Base-by-base conservation (phyloP, 1,140 invertebrate genomes). In the Brevipalpus yothersi region DNA sequence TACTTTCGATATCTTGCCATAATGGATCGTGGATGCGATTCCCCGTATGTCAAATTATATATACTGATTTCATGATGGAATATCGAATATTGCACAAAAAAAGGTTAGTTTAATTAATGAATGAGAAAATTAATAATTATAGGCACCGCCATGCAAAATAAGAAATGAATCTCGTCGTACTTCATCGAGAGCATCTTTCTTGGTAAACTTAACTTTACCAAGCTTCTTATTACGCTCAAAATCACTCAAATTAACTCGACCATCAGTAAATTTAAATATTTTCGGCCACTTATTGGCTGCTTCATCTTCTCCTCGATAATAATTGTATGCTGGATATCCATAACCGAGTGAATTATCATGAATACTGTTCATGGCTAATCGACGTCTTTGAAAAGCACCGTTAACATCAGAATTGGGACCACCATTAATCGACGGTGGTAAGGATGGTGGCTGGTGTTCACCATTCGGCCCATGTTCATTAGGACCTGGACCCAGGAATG, bases 201-300 rank as follows among this genome's bases (percentile, higher is more conserved):
- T 61, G 9, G 47, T 53, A 67, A 82, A 81, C 66, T 80, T 77
- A 41, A 79, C 78, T 65, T 76, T 76, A 0, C 80, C 79, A 60
- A 81, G 76, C 64, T 76, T 75, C 65, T 76, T 76, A 53, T 77
- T 75, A 19, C 79, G 72, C 60, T 74, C 72, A 68, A 80, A 78
- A 61, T 77, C 72, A n/a, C 66, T 66, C 21, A 79, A 58, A 64
- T 64, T 64, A 23, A 60, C 56, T 17, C 63, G 8, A 12, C 63
- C 63, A 51, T 64, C 63, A 17, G 58, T 63, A 51, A 64, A 64
- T 53, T 58, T 58, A 43, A 64, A 64, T 55, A 64, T 63, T 19
- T 54, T 60, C 2, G 55, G 55, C 40, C 43, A 56, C 53, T 60
- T 54, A 17, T 31, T 31, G n/a, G 19, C 53, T 43, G 53, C 59